A percentile compares a stretch with the other conserved stretches of the same genome.
These are phyloP conservation scores for Bovichtus diacanthus DNA, from an alignment of 2,797 vertebrate genomes.

Conservation along the genomic window DNA sequence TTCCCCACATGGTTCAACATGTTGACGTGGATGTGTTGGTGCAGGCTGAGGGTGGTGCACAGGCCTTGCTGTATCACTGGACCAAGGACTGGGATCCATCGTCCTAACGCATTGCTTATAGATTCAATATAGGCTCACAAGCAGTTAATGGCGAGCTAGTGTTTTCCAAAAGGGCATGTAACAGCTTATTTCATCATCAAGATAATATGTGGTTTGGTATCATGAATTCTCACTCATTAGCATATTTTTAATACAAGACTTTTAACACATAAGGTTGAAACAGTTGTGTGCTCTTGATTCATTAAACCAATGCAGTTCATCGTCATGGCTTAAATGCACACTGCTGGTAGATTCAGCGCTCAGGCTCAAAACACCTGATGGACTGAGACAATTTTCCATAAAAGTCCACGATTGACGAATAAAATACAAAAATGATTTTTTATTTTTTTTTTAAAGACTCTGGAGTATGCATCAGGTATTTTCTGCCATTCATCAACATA, in stretches of 20 bases:
- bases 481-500: slow-evolving; percentile 60
- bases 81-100: slow-evolving; percentile 65
- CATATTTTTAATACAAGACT: slow-evolving; percentile 14
- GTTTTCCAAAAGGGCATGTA: slow-evolving; percentile 65
- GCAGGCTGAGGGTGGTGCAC: slow-evolving; percentile 4
- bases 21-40: slow-evolving; percentile 15
- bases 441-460: not conserved
- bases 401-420: not conserved
- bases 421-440: not conserved
- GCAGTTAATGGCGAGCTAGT: slow-evolving; percentile 37
- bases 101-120: slow-evolving; percentile 76
- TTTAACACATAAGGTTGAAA: slow-evolving; percentile 3
- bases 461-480: slow-evolving; percentile 69
- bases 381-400: not conserved
- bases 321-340: slow-evolving; percentile 44
- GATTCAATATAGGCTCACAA: slow-evolving; percentile 68
- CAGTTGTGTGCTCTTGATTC: slow-evolving; percentile 36
- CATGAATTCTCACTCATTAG: slow-evolving; percentile 52
- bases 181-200: slow-evolving; percentile 54
- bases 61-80: slow-evolving; percentile 42
- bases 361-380: slow-evolving; percentile 77
- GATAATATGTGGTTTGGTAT: slow-evolving; percentile 54
- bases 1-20: slow-evolving; percentile 3
- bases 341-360: slow-evolving; percentile 22
- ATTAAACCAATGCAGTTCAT: slow-evolving; percentile 58